Conservation (phyloP, 1,140 invertebrate genomes). For the Calosoma granatense region DNA sequence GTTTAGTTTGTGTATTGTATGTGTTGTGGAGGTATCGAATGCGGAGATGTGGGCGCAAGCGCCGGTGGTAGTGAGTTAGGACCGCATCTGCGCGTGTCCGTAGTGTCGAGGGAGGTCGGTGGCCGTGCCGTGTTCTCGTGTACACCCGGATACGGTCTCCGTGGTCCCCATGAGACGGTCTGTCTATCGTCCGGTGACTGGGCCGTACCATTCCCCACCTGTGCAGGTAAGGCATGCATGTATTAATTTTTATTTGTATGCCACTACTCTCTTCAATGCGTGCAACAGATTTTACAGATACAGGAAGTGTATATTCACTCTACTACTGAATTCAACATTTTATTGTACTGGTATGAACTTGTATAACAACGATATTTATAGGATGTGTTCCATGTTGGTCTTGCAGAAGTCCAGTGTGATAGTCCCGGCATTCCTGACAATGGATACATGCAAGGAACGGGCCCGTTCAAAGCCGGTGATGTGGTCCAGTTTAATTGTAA, state of each 20-base stretch:
- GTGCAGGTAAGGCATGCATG: slow-evolving; percentile 61
- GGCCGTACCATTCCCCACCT: slow-evolving; percentile 62
- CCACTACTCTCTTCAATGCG: no score
- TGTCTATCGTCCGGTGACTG: slow-evolving; percentile 72
- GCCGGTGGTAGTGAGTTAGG: slow-evolving; percentile 32
- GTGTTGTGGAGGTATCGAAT: slow-evolving; percentile 50
- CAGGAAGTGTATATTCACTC: no score
- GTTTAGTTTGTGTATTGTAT: not conserved
- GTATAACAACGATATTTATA: no score
- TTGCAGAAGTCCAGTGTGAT: slow-evolving; percentile 64
- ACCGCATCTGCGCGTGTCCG: slow-evolving; percentile 50
- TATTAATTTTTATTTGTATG: no score
- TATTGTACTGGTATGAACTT: no score
- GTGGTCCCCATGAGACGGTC: slow-evolving; percentile 59
- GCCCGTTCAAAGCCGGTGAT: slow-evolving; percentile 68
- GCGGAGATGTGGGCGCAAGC: slow-evolving; percentile 52
- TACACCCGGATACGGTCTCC: slow-evolving; percentile 63
- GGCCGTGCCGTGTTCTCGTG: slow-evolving; percentile 71
- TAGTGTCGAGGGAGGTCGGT: slow-evolving; percentile 64
- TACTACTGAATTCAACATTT: no score
- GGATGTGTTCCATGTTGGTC: no score
- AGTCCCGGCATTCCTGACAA: slow-evolving; percentile 59
- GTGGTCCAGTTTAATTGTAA: slow-evolving; percentile 78
- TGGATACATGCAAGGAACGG: slow-evolving; percentile 61
- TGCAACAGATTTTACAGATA: no score